Evolutionary conservation across 2,797 vertebrate species (phyloP).

Genomic region (Sparus aurata): DNA sequence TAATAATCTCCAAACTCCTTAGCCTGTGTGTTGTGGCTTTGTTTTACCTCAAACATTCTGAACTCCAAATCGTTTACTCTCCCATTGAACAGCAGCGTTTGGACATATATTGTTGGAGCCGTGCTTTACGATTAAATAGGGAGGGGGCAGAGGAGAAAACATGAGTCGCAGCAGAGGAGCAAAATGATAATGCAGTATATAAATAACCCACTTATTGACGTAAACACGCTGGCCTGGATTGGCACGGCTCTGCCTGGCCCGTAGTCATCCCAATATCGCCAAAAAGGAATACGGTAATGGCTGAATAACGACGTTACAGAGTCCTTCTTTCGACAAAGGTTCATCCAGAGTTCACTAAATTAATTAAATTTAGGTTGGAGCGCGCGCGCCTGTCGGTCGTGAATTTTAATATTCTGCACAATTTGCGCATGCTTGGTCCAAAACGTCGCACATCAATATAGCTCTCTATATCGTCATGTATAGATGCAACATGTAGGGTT

Average conservation of each 20-base stretch:
- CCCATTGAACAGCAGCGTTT: background rate
- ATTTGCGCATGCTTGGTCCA: conserved; percentile 21
- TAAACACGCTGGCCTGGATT: conserved; percentile 36
- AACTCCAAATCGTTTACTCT: background rate
- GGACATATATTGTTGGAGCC: conserved; percentile 5
- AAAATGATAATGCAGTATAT: conserved; percentile 62
- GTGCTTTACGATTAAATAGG: background rate
- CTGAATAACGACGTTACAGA: conserved; percentile 78
- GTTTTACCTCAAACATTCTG: background rate
- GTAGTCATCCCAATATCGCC: background rate
- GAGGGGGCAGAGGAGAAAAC: background rate
- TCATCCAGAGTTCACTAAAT: conserved; percentile 83
- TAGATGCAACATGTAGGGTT: too few species aligned
- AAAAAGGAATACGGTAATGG: conserved; percentile 52
- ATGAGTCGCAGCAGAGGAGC: conserved; percentile 6
- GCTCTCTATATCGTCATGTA: background rate
- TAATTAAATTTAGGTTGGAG: conserved; percentile 73
- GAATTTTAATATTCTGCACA: conserved; percentile 49
- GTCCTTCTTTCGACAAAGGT: conserved; percentile 70
- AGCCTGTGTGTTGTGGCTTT: background rate
- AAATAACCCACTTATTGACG: conserved; percentile 61
- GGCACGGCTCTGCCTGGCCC: conserved; percentile 29
- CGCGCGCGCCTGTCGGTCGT: conserved; percentile 57
- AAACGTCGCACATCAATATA: background rate
- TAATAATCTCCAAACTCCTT: too few species aligned